Evolutionary conservation across 2,113 vertebrate species (phyloP), one percentile per base, ranked within the genome.

Genomic region (Caloenas nicobarica): DNA sequence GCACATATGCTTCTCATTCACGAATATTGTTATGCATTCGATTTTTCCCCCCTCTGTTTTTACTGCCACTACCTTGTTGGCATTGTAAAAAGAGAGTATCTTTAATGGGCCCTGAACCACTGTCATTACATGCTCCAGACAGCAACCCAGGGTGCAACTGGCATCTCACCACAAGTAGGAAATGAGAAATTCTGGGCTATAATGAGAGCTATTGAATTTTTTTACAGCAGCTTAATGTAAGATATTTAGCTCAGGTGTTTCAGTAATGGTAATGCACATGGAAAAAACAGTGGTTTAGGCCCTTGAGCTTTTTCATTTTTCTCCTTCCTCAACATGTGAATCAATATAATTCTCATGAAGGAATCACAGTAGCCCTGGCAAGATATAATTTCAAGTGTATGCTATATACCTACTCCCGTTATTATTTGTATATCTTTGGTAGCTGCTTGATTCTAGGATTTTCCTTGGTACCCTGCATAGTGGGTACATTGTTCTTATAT

Each of bases 1-100:
- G 88, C 91, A 96, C 96, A 96, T 96, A 44, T 97, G 96, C 93
- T 97, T 95, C 91, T 95, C 95, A 96, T 97, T 96, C 92, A 69
- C 69, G 57, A 42, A 24, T 61, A 91, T 81, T 81, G 73, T 95
- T 97, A 95, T 57, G 81, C 50, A 22, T 57, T 91, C 2, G 2
- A 13, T 72, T 81, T 38, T 3, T 0, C 0, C 19, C 51, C 57
- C 16, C 51, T 12, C 58, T 61, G 38, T 46, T 96, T 97, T 96
- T 96, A 97, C 72, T 89, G 81, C 93, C 90, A 93, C 93, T 96
- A 96, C 95, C 91, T 95, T 94, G 81, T 79, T 97, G 94, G 95
- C 89, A 97, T 46, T 93, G 86, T 96, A 84, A 95, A 97, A 94
- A 92, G 65, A 92, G 88, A 92, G 85, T 93, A 93, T 60, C 72